Percentiles rank a stretch among this genome's conserved stretches.
Conservation (phyloP, 2,888 invertebrate species). For the Acanthosoma haemorrhoidale region DNA sequence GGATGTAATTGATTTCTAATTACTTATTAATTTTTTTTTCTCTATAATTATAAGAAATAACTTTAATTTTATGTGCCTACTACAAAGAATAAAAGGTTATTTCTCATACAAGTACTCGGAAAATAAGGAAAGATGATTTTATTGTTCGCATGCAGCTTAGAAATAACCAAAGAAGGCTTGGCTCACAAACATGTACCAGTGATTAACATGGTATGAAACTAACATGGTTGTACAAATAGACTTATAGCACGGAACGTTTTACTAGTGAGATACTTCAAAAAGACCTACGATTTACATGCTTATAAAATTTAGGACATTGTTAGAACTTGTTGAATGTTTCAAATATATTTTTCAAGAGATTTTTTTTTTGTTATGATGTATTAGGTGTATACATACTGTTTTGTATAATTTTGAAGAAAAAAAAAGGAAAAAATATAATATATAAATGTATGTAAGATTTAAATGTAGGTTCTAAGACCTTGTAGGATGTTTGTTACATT, state of each 20-base stretch:
- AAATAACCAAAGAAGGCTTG: constrained; percentile 31
- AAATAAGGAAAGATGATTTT: constrained; percentile 24
- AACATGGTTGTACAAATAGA: constrained; percentile 39
- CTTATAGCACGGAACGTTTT: constrained; percentile 36
- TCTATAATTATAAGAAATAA: too few relatives aligned
- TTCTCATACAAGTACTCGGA: constrained; percentile 16
- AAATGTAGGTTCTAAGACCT: constrained; percentile 29
- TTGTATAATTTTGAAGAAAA: constrained; percentile 12
- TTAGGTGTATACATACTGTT: constrained; percentile 31
- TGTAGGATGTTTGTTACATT: constrained; percentile 32
- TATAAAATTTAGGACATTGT: constrained; percentile 29
- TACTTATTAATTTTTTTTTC: too few relatives aligned
- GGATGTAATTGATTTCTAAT: too few relatives aligned
- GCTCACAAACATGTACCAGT: constrained; percentile 31
- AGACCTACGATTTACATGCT: constrained; percentile 35
- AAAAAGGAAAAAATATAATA: not conserved
- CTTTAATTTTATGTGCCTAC: constrained; percentile 19
- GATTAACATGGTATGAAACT: constrained; percentile 33
- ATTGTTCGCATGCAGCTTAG: constrained; percentile 32
- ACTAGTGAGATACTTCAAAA: constrained; percentile 27
- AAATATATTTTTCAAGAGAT: constrained; percentile 38
- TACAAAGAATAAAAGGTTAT: not conserved
- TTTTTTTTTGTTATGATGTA: constrained; percentile 31
- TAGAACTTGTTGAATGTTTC: constrained; percentile 37
- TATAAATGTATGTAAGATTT: constrained; percentile 16